Evolutionary conservation across 2,888 invertebrate genomes (phyloP).

Genomic region (Endomychus coccineus): DNA sequence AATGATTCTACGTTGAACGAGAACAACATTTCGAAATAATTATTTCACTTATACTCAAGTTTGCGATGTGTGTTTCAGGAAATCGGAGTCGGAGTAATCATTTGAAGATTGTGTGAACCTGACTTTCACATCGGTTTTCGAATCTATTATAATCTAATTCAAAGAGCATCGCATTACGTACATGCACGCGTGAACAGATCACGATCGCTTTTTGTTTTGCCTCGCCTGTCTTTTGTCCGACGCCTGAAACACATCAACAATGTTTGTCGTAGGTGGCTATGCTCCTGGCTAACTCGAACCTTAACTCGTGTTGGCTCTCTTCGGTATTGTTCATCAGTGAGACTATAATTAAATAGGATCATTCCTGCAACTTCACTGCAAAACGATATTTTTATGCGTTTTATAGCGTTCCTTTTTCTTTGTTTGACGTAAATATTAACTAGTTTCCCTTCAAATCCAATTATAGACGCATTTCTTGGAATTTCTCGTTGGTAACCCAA

Average conservation of each 20-base stretch:
- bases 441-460: too few species aligned
- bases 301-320: constrained; percentile 3
- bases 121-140: constrained; percentile 35
- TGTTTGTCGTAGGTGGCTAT: constrained; percentile 38
- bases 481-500: too few species aligned
- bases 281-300: constrained; percentile 22
- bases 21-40: too few species aligned
- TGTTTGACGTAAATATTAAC: too few species aligned
- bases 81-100: too few species aligned
- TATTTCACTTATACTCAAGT: too few species aligned
- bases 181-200: constrained; percentile 39
- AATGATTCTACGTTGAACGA: too few species aligned
- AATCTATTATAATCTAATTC: constrained; percentile 33
- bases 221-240: constrained; percentile 35
- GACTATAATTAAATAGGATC: constrained; percentile 13
- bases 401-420: too few species aligned
- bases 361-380: too few species aligned
- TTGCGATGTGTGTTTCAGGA: too few species aligned
- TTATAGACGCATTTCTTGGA: too few species aligned
- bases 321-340: constrained; percentile 15
- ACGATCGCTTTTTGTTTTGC: constrained; percentile 38
- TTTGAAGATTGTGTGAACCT: constrained; percentile 22
- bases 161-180: constrained; percentile 32
- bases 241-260: constrained; percentile 31
- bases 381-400: too few species aligned